Percentiles rank a stretch among this genome's conserved stretches.
Conservation (phyloP, 30 jellyfish, hydroid and myxozoan species). For the Hydractinia symbiolongicarpus region DNA sequence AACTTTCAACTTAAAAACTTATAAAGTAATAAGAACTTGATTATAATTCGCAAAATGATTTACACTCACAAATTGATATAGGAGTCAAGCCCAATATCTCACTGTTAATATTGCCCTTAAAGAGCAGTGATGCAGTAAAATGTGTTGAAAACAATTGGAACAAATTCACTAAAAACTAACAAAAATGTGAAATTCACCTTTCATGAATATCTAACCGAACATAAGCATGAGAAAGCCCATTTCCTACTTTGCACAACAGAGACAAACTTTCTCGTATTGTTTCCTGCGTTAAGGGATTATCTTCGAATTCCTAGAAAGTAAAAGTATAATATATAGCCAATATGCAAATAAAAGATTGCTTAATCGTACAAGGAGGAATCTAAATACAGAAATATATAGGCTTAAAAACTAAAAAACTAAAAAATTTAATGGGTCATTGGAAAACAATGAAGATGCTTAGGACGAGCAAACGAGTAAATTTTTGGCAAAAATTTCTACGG, state of each 20-base stretch:
- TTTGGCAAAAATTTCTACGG: too few species aligned
- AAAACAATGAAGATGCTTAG: too few species aligned
- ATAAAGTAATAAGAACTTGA: too few species aligned
- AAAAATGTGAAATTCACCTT: constrained; percentile 33
- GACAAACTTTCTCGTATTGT: constrained; percentile 58
- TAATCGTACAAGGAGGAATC: too few species aligned
- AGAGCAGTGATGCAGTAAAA: not conserved
- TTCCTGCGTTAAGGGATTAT: constrained; percentile 72
- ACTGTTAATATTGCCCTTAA: not conserved
- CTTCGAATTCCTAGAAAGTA: constrained; percentile 38
- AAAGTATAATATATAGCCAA: not conserved
- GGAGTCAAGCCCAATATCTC: too few species aligned
- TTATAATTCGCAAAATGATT: too few species aligned
- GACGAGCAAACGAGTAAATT: too few species aligned
- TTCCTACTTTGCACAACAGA: constrained; percentile 80
- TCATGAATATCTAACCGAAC: constrained; percentile 76
- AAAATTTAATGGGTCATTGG: too few species aligned
- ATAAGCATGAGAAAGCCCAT: constrained; percentile 94
- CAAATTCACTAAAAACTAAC: not conserved
- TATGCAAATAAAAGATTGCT: not conserved
- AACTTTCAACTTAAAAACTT: too few species aligned
- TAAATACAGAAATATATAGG: too few species aligned
- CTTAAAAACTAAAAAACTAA: too few species aligned
- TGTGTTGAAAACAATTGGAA: not conserved
- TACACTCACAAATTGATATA: too few species aligned